Conservation (phyloP, 2,797 vertebrate species). For the Xenentodon cancila region DNA sequence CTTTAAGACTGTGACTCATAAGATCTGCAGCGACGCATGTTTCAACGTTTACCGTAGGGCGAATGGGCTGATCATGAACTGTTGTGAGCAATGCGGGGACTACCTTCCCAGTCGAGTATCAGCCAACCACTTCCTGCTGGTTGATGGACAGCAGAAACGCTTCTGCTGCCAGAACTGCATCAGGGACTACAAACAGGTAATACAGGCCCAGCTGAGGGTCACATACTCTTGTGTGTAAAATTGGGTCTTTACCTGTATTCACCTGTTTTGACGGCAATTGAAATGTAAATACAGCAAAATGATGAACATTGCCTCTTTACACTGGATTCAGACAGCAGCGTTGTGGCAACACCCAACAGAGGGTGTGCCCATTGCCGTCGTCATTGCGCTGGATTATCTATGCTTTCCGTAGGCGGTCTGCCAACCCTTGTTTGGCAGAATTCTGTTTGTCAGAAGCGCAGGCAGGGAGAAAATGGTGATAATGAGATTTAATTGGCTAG, state of each 20-base stretch:
- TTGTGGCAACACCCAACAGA: too few species aligned
- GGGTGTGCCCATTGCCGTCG: too few species aligned
- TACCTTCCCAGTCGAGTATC: slow-evolving; percentile 95
- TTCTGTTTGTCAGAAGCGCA: too few species aligned
- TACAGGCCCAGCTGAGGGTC: slow-evolving; percentile 2
- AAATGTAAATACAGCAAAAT: too few species aligned
- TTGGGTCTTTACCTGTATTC: not conserved
- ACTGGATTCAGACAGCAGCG: too few species aligned
- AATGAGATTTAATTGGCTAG: too few species aligned
- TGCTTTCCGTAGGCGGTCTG: too few species aligned
- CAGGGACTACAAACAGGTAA: slow-evolving; percentile 98
- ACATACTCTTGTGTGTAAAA: not conserved
- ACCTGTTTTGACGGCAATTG: too few species aligned
- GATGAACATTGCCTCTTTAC: too few species aligned
- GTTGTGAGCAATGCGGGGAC: slow-evolving; percentile 98
- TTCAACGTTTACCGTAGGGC: slow-evolving; percentile 98
- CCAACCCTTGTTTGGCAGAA: too few species aligned
- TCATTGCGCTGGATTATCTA: too few species aligned
- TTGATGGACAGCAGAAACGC: slow-evolving; percentile 97
- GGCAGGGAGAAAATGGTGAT: too few species aligned
- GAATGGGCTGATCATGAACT: slow-evolving; percentile 99
- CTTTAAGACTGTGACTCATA: slow-evolving; percentile 99
- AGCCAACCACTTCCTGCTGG: slow-evolving; percentile 92
- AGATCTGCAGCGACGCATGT: slow-evolving; percentile 97
- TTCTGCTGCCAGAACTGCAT: slow-evolving; percentile 98